Base-by-base conservation (phyloP, 2,113 vertebrate genomes). In the Pyrgilauda ruficollis region DNA sequence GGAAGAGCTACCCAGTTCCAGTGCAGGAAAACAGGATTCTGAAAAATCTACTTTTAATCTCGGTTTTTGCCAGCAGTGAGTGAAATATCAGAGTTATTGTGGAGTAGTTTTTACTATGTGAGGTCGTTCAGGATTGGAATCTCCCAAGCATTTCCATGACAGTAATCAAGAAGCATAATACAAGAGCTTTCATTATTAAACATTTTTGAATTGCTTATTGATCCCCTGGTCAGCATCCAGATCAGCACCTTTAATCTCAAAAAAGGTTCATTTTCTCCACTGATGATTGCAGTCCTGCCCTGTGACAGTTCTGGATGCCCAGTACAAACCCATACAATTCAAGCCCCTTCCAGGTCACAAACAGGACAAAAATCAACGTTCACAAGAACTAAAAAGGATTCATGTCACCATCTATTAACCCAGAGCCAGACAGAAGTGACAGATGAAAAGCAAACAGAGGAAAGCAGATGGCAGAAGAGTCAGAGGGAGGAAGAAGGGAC, bases 381-480 rank as follows among this genome's bases (percentile, higher is more conserved):
- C 93, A 94, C 27, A 84, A 92, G 73, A 73, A 69, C 58, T 15
- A 24, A 90, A 92, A 84, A 56, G 30, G 82, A 94, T 79, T 75
- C 28, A 75, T 64, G 82, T 94, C 75, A 85, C 70, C 84, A 73
- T 27, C 77, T 59, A 90, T 49, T 81, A 87, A 89, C 94, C 92
- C 94, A 53, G 95, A 94, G 89, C 82, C 90, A 82, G 86, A 90
- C 73, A 91, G 96, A 85, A 85, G 92, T 62, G 97, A 96, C 76
- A 96, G 96, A 96, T 91, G 97, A 61, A 62, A 95, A 96, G 96
- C 75, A 95, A 97, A 96, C 41, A 80, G 96, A 97, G 94, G 93
- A 89, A 96, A 98, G 97, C 97, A 96, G 96, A 96, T 97, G 97
- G 69, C n/a, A 97, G 95, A 97, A 96, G 97, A 97, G 75, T 87